Evolutionary conservation across 2,888 invertebrate species (phyloP).

Genomic region (Eupithecia subumbrata): DNA sequence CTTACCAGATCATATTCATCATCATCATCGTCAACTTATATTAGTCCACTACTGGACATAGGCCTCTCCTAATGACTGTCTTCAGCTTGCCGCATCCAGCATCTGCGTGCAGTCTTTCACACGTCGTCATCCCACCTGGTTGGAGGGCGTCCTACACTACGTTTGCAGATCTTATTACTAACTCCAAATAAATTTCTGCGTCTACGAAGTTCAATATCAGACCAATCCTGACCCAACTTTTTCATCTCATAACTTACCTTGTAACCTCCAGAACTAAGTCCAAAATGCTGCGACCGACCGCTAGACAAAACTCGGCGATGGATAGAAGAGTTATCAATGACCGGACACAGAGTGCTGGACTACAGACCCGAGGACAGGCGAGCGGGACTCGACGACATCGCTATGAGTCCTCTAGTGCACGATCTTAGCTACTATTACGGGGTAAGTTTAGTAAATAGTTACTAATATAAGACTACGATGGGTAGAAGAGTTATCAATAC

Average conservation of each 20-base stretch:
- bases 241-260: background rate
- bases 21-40: too few relatives aligned
- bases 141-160: too few relatives aligned
- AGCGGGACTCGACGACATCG: slow-evolving; percentile 71
- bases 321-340: slow-evolving; percentile 70
- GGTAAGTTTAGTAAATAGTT: slow-evolving; percentile 54
- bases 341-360: slow-evolving; percentile 68
- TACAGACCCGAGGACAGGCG: slow-evolving; percentile 63
- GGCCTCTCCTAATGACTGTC: too few relatives aligned
- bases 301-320: slow-evolving; percentile 68
- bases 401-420: slow-evolving; percentile 73
- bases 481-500: too few relatives aligned
- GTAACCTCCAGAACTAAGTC: slow-evolving; percentile 69
- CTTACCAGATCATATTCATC: too few relatives aligned
- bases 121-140: too few relatives aligned
- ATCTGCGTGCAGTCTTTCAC: too few relatives aligned
- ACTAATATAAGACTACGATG: background rate
- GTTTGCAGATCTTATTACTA: too few relatives aligned
- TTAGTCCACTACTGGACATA: too few relatives aligned
- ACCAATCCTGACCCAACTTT: background rate
- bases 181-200: background rate
- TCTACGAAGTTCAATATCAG: background rate
- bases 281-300: slow-evolving; percentile 84
- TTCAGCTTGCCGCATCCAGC: too few relatives aligned
- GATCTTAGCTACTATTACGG: slow-evolving; percentile 77